These are phyloP conservation scores for Deilephila elpenor DNA, from an alignment of 2,888 invertebrate genomes.

Conservation along the genomic window DNA sequence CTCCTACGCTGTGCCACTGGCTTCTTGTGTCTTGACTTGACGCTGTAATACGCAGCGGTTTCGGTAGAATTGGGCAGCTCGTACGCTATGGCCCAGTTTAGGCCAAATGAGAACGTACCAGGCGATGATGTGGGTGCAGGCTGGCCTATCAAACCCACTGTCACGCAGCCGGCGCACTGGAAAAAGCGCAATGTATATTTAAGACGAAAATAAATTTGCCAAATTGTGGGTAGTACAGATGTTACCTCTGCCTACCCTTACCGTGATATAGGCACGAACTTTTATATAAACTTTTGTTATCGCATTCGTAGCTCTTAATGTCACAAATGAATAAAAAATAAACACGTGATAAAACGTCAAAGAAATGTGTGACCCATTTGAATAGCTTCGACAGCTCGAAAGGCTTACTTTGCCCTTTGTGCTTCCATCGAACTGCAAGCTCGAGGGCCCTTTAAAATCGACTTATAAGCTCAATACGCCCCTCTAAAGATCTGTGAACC, in stretches of 20 bases:
- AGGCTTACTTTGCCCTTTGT: neutral
- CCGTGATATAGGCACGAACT: neutral
- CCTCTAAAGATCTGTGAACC: too few relatives aligned
- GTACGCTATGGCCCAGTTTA: constrained; percentile 90
- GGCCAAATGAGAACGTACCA: constrained; percentile 86
- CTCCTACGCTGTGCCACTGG: constrained; percentile 84
- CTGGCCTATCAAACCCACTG: constrained; percentile 84
- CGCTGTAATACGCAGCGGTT: constrained; percentile 60
- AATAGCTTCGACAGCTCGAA: neutral
- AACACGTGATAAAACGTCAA: neutral
- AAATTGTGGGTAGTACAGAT: too few relatives aligned
- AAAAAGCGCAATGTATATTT: constrained; percentile 35
- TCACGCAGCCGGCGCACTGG: constrained; percentile 85
- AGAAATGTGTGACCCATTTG: constrained; percentile 2
- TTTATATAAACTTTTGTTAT: too few relatives aligned
- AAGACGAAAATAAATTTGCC: too few relatives aligned
- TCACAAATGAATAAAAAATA: neutral
- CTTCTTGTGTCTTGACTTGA: constrained; percentile 61
- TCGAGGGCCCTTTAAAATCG: neutral
- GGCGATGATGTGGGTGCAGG: constrained; percentile 77
- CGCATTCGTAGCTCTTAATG: neutral
- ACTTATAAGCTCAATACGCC: neutral
- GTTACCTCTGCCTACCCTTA: neutral
- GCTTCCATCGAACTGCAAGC: neutral
- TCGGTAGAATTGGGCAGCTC: constrained; percentile 84